These are phyloP conservation scores for Pelagia noctiluca DNA, from an alignment of 30 jellyfish, hydroid and myxozoan species.

Conservation along the genomic window DNA sequence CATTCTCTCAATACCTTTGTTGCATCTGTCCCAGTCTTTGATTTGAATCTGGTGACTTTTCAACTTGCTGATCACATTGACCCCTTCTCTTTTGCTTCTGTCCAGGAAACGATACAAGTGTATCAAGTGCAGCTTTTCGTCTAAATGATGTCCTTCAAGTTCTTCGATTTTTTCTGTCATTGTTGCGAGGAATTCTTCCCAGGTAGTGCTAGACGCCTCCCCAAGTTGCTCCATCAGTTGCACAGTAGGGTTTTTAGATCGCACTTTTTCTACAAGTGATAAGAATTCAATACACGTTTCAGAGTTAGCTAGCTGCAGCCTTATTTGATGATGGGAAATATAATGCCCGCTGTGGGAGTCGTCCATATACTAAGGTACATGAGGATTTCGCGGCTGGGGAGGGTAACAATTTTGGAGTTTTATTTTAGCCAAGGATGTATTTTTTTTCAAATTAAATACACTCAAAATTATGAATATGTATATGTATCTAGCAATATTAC, in stretches of 20 bases:
- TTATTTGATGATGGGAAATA: background rate
- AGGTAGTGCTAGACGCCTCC: background rate
- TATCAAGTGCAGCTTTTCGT: background rate
- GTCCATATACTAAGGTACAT: too few species aligned
- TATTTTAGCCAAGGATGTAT: too few species aligned
- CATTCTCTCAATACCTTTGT: conserved; percentile 3
- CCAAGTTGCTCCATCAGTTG: background rate
- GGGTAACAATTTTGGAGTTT: background rate
- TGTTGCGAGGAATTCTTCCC: background rate
- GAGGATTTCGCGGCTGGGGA: background rate
- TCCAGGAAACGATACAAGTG: background rate
- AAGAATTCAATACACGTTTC: background rate
- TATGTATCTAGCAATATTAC: too few species aligned
- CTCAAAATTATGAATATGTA: too few species aligned
- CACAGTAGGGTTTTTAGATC: background rate
- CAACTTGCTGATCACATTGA: background rate
- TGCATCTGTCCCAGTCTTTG: background rate
- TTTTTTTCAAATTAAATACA: too few species aligned
- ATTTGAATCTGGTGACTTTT: background rate
- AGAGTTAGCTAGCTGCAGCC: background rate
- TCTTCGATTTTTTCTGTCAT: background rate
- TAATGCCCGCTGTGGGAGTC: too few species aligned
- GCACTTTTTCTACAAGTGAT: background rate
- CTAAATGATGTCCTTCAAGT: background rate
- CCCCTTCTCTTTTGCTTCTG: background rate